Base-by-base conservation (phyloP, 2,888 invertebrate genomes). In the Phymatocera aterrima region DNA sequence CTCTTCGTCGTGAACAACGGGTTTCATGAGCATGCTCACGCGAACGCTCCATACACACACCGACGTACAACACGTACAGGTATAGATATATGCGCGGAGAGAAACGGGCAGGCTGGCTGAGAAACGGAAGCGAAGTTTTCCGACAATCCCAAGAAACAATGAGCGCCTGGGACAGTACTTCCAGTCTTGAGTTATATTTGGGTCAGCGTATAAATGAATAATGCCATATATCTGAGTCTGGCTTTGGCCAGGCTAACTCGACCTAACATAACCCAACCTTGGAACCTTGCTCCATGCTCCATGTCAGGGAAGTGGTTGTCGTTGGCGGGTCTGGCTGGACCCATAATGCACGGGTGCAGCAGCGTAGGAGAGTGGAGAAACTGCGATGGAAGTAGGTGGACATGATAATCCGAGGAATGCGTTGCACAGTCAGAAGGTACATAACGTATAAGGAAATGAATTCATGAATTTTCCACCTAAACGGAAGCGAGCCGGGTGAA, bases 121-220 rank as follows among this genome's bases (percentile, higher is more conserved):
- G 43, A 15, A 28, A 68, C 68, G 46, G 43, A 43, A 61, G 43
- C 43, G 5, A 43, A 43, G 24, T 43, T 68, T 28, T 18, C 64
- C 68, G 68, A 68, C 43, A 24, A 46, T 18, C n/a, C 68, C 40
- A 43, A 68, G 68, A 68, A 68, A 68, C 68, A 68, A 68, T 43
- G 68, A 68, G 46, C 15, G 40, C 68, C 46, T 68, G 43, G 46
- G 43, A 34, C 21, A 46, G 28, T 68, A 70, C 70, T 51, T 31
- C 51, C 18, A 37, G 72, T 72, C 72, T 72, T 72, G 72, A 72
- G 81, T 83, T 81, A 82, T 83, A 84, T 84, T 81, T 83, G 80
- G 84, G 83, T 84, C 84, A 83, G 80, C 82, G 82, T 83, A 84
- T 83, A 83, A 80, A 84, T 84, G 83, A 83, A 83, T 83, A 82